phyloP scores from a whole-genome alignment of 2,888 invertebrate genomes.

The Argyra leucocephala region DNA sequence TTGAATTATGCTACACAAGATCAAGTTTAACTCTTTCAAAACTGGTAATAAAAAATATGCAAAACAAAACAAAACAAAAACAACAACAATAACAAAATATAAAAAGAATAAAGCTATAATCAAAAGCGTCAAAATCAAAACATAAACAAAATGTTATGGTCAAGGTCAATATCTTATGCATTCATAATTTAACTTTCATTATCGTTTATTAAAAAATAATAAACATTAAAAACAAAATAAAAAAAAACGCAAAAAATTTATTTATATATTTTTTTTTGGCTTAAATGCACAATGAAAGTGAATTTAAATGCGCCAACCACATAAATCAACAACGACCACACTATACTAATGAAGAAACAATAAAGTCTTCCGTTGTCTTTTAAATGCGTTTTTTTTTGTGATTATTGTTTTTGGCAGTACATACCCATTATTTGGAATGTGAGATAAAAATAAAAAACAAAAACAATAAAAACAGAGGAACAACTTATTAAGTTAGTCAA shows the following conservation, averaged over 20 bases:
- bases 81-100: neutral
- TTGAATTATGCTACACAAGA: neutral
- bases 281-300: neutral
- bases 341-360: neutral
- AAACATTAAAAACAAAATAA: neutral
- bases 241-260: neutral
- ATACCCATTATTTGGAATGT: no score
- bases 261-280: neutral
- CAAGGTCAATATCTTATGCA: conserved; percentile 3
- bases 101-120: neutral
- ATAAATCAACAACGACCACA: neutral
- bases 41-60: neutral
- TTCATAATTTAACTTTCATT: neutral
- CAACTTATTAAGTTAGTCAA: no score
- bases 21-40: neutral
- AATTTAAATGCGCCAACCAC: neutral
- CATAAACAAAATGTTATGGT: conserved; percentile 4
- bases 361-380: no score
- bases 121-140: neutral
- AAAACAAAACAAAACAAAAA: neutral
- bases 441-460: no score
- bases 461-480: no score
- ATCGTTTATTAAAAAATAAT: neutral
- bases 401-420: no score
- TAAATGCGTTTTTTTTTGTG: no score